Percentiles rank a stretch among this genome's conserved stretches.
These are phyloP conservation scores for Gallirallus australis DNA, from an alignment of 2,797 vertebrate genomes.

Conservation along the genomic window DNA sequence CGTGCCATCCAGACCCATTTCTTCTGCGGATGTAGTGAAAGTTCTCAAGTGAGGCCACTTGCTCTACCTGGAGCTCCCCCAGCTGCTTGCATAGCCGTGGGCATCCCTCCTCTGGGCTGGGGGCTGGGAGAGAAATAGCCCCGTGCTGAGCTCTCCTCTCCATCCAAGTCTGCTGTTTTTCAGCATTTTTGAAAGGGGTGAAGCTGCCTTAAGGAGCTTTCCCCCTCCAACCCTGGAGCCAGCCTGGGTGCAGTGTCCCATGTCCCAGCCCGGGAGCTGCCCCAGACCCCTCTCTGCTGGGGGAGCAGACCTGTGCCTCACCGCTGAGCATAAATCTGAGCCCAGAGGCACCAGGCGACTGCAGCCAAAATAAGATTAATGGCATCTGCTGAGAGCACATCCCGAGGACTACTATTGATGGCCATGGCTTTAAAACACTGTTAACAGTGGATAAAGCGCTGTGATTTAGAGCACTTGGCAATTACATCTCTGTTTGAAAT, in stretches of 20 bases:
- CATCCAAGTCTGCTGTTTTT: background rate
- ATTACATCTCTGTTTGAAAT: slow-evolving; percentile 61
- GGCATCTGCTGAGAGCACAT: slow-evolving; percentile 27
- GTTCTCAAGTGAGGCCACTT: background rate
- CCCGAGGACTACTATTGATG: background rate
- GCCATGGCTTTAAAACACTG: slow-evolving; percentile 36
- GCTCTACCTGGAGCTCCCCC: background rate
- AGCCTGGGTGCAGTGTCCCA: background rate
- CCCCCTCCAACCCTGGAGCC: background rate
- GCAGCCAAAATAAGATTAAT: slow-evolving; percentile 7
- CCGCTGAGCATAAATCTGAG: background rate
- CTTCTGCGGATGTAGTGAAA: background rate
- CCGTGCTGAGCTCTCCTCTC: background rate
- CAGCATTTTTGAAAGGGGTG: background rate
- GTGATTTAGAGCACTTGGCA: background rate
- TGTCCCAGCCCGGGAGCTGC: background rate
- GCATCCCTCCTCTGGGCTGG: background rate
- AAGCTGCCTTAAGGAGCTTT: background rate
- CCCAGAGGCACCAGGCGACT: background rate
- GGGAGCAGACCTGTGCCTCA: background rate
- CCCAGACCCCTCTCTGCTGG: background rate
- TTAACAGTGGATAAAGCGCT: slow-evolving; percentile 21
- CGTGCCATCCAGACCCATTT: background rate
- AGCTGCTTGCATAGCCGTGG: accelerated
- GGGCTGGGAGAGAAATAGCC: background rate